A percentile compares a stretch with the other conserved stretches of the same genome.
These are phyloP conservation scores for Euthynnus affinis DNA, from an alignment of 2,797 vertebrate species.

Conservation along the genomic window DNA sequence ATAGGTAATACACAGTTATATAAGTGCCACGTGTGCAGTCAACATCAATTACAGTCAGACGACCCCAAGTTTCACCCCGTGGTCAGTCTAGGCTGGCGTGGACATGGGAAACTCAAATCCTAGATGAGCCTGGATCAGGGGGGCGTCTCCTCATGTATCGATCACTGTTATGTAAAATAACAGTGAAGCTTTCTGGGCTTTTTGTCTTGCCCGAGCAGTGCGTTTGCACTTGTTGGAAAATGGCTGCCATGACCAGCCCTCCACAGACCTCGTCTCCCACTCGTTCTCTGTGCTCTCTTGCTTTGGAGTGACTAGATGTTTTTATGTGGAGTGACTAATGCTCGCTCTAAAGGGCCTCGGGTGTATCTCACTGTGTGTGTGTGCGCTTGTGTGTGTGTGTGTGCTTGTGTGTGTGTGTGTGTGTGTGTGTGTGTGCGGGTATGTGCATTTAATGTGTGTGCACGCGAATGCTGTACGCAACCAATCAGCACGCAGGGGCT, in stretches of 20 bases:
- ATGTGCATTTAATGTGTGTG: conserved; percentile 38
- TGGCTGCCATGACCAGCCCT: conserved; percentile 78
- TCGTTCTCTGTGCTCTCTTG: conserved; percentile 72
- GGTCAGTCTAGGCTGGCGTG: conserved; percentile 48
- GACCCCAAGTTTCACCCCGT: conserved; percentile 60
- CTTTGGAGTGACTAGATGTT: conserved; percentile 76
- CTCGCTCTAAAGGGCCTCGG: conserved; percentile 75
- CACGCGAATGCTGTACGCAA: conserved; percentile 35
- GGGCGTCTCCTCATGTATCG: conserved; percentile 65
- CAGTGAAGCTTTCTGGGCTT: conserved; percentile 40
- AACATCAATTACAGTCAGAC: conserved; percentile 67
- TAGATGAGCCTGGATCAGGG: conserved; percentile 53
- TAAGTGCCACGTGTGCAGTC: conserved; percentile 70
- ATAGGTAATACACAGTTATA: conserved; percentile 68
- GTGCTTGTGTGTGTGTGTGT: conserved; percentile 24
- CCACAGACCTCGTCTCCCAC: conserved; percentile 75
- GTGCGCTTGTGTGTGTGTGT: conserved; percentile 23
- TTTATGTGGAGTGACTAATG: conserved; percentile 85
- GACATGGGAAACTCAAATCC: conserved; percentile 54
- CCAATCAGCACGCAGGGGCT: conserved; percentile 67
- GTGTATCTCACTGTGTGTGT: conserved; percentile 61
- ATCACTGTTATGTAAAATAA: conserved; percentile 68
- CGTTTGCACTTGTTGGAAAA: conserved; percentile 67
- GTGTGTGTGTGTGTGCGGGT: conserved; percentile 33
- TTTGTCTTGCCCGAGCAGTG: conserved; percentile 40